These are phyloP conservation scores for Zapornia atra DNA, from an alignment of 2,113 vertebrate species.

Conservation along the genomic window DNA sequence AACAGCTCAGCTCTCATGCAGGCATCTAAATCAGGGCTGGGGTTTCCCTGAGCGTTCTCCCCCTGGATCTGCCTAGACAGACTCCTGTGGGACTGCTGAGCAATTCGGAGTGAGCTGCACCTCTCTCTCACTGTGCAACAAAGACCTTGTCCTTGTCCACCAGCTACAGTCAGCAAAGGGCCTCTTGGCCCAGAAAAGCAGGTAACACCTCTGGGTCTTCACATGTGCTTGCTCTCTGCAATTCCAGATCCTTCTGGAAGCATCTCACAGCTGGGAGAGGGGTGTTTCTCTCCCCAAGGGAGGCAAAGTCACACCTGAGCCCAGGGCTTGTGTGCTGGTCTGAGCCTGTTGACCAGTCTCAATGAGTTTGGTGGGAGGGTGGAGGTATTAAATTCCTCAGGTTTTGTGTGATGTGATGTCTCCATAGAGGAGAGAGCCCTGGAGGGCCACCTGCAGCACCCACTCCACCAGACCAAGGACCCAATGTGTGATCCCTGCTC, in stretches of 20 bases:
- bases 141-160: neutral
- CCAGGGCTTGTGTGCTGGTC: neutral
- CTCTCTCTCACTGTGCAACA: neutral
- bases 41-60: neutral
- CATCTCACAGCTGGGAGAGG: neutral
- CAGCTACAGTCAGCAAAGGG: neutral
- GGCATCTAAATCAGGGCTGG: neutral
- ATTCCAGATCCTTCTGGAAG: neutral
- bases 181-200: neutral
- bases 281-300: neutral
- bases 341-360: neutral
- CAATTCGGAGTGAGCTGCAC: neutral
- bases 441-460: neutral
- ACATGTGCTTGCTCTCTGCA: neutral
- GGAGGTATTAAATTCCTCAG: neutral
- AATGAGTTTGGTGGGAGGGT: no score
- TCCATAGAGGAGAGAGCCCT: neutral
- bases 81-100: neutral
- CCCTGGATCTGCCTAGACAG: neutral
- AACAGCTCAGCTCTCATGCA: neutral
- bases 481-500: neutral
- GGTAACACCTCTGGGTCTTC: neutral
- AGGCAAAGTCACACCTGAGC: neutral
- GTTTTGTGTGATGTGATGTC: neutral
- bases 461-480: neutral